Evolutionary conservation across 2,797 vertebrate genomes (phyloP).

Genomic region (Danio kyathit): DNA sequence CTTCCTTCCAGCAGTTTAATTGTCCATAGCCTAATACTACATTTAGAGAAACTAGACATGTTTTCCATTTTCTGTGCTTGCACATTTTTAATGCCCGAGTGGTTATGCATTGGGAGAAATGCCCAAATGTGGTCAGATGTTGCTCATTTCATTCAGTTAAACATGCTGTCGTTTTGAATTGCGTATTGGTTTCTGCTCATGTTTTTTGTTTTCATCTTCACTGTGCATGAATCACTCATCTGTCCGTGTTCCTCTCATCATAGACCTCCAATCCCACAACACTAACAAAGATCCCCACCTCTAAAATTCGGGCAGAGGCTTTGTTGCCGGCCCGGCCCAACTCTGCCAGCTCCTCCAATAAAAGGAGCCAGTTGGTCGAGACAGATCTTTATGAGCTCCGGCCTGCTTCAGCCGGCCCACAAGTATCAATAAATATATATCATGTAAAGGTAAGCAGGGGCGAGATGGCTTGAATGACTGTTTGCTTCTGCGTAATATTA

Average conservation of each 20-base stretch:
- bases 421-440: slow-evolving; percentile 70
- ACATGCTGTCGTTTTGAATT: slow-evolving; percentile 6
- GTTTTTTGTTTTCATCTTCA: slow-evolving; percentile 56
- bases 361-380: slow-evolving; percentile 76
- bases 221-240: slow-evolving; percentile 54
- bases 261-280: slow-evolving; percentile 82
- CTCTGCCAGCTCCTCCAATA: slow-evolving; percentile 79
- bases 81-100: not conserved
- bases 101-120: slow-evolving; percentile 32
- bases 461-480: not conserved
- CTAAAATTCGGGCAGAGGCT: slow-evolving; percentile 77
- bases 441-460: slow-evolving; percentile 71
- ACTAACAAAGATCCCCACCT: slow-evolving; percentile 91
- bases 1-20: not conserved
- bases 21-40: not conserved
- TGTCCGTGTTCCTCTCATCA: slow-evolving; percentile 66
- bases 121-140: slow-evolving; percentile 60
- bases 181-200: slow-evolving; percentile 39
- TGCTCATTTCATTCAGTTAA: slow-evolving; percentile 37
- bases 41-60: not conserved
- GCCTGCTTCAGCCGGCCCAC: slow-evolving; percentile 79
- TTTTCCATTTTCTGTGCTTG: not conserved
- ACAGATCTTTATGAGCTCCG: slow-evolving; percentile 76
- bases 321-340: slow-evolving; percentile 77
- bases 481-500: not conserved